Percentiles rank a stretch among this genome's conserved stretches.
phyloP scores from a whole-genome alignment of 2,797 vertebrate species.

The Tympanoctomys barrerae region DNA sequence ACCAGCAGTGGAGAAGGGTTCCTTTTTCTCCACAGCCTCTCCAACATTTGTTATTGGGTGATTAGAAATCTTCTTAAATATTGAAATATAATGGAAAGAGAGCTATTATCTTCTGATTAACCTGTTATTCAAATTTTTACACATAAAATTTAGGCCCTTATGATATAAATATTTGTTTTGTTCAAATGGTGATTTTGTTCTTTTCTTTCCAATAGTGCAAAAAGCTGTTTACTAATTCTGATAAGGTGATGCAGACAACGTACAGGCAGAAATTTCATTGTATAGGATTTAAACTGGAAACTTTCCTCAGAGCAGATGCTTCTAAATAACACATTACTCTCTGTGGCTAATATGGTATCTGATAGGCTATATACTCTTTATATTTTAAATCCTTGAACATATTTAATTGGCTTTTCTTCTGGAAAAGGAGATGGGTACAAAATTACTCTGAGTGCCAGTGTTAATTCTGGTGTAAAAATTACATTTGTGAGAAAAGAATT shows the following conservation, averaged over 20 bases:
- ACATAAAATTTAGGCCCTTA: not conserved
- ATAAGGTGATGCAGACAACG: not conserved
- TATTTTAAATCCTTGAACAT: not conserved
- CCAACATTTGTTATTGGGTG: too few relatives aligned
- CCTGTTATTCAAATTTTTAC: not conserved
- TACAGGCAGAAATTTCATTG: not conserved
- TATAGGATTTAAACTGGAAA: not conserved
- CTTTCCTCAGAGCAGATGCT: not conserved
- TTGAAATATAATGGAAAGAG: not conserved
- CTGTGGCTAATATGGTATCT: constrained; percentile 34
- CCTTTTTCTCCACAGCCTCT: too few relatives aligned
- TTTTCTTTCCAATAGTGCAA: not conserved
- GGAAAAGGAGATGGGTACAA: not conserved
- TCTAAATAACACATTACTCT: not conserved
- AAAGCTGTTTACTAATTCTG: not conserved
- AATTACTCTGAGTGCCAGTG: not conserved
- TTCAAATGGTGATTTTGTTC: not conserved
- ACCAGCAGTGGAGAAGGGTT: too few relatives aligned
- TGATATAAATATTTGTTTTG: constrained; percentile 28
- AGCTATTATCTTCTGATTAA: not conserved
- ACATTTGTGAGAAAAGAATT: not conserved
- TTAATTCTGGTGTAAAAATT: not conserved
- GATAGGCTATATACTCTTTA: not conserved
- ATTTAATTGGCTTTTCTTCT: constrained; percentile 12
- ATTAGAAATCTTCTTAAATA: constrained; percentile 23